Conservation (phyloP, 2,888 invertebrate genomes). For the Oxystoma pomonae region DNA sequence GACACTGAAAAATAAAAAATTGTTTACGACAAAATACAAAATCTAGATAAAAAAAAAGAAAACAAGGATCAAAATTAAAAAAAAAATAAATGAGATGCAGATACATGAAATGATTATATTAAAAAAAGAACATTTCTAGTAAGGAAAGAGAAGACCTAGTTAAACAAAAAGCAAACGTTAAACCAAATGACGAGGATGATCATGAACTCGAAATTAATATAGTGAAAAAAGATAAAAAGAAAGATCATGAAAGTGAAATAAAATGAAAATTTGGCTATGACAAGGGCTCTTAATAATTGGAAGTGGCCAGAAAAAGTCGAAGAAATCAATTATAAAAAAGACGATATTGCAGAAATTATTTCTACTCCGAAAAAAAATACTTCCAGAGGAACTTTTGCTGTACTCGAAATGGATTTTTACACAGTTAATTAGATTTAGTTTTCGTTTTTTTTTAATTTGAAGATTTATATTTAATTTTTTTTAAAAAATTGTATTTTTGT, state of each 20-base stretch:
- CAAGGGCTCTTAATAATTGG: neutral
- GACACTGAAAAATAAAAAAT: too few relatives aligned
- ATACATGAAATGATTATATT: neutral
- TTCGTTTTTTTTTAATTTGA: neutral
- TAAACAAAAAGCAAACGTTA: neutral
- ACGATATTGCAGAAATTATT: neutral
- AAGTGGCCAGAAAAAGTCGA: neutral
- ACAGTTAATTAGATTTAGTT: neutral
- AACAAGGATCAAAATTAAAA: neutral
- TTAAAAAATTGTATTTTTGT: too few relatives aligned
- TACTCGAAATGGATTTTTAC: neutral
- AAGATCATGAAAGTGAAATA: neutral
- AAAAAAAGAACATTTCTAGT: neutral
- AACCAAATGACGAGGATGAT: neutral
- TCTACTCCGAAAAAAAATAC: neutral
- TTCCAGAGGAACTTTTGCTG: neutral
- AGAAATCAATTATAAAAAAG: neutral
- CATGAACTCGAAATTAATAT: neutral
- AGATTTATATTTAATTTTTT: too few relatives aligned
- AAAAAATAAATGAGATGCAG: neutral
- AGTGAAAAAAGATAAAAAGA: neutral
- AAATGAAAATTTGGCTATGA: neutral
- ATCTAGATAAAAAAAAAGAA: neutral
- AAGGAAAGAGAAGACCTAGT: neutral
- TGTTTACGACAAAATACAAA: neutral